Evolutionary conservation across 2,113 vertebrate genomes (phyloP), one percentile per base, ranked within the genome.

Genomic region (Symphodus melops): DNA sequence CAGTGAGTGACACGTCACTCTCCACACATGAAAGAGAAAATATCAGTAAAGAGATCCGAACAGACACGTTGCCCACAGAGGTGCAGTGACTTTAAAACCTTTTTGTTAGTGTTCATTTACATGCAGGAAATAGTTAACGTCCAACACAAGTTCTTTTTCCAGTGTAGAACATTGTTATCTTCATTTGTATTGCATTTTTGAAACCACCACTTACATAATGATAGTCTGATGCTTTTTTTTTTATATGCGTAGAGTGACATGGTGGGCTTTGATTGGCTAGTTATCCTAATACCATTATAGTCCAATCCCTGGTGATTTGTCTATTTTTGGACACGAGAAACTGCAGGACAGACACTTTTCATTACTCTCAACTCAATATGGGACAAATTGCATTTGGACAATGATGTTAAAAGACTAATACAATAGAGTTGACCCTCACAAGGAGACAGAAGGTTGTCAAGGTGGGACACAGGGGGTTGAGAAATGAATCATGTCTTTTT

Each of bases 361-460:
- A 80, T 81, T 56, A 36, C 70, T 76, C 80, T 64, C 87, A 89
- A 92, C 66, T 84, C 59, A 78, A 91, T 92, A 77, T 87, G 41
- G 54, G 48, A 60, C 63, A 54, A 86, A 82, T 81, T 52, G 23
- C 66, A 63, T 90, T 72, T 84, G 39, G 70, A 46, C 69, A 53
- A n/a, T 67, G 68, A 72, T 62, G 58, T 79, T 80, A 36, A 71
- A 44, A 76, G 64, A 21, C 51, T 20, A 11, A 7, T 48, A 53
- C 53, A 33, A 36, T n/a, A 20, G 14, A 69, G 54, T 55, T 86
- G 86, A 86, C 83, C 77, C 56, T 85, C 23, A 59, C 28, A 68
- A 67, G 72, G 57, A 68, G 52, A 68, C 19, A 58, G 61, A 21
- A 20, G 36, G 16, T 33, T 59, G 76, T 67, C 36, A 67, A 57